Evolutionary conservation across 1,140 invertebrate genomes (phyloP), one percentile per base, ranked within the genome.

Genomic region (Chrysomallon squamiferum): DNA sequence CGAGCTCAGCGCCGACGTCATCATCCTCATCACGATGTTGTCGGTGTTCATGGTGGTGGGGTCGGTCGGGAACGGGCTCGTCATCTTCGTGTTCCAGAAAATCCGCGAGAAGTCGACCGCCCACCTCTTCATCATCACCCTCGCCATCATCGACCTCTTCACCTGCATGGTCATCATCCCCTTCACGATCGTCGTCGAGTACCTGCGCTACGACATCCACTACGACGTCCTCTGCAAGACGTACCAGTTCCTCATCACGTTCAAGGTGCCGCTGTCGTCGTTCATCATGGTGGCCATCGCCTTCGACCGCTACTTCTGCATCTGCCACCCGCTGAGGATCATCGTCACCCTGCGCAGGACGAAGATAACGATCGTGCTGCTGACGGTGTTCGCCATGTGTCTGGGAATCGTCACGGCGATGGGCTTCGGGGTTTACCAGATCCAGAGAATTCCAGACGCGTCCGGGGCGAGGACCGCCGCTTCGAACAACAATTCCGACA

Each of bases 251-350:
- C 66, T 84, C 22, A 79, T 84, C 18, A 82, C 81, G 0, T 82
- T 76, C 58, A 84, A 78, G 50, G 74, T 85, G 7, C 82, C 81
- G 0, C 73, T 82, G 32, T 83, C 82, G 15, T 75, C 81, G 2
- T 78, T 84, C 54, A 77, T 85, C 27, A 85, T 85, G 83, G 78
- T 82, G 25, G 80, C 79, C 27, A 84, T 85, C 30, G 83, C 82
- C 27, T 72, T 82, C 35, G 84, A 85, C 63, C 67, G 84, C 25
- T 85, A 83, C 61, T 75, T 85, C 58, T 85, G 84, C 47, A 85
- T 86, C 20, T 85, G 84, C 56, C 81, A 80, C 64, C 81, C 83
- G 5, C 67, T 76, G 50, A 47, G 59, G n/a, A 69, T 69, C 5
- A 63, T 74, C 4, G 62, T 73, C 25, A 73, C 59, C 2, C 50